phyloP scores from a whole-genome alignment of 2,113 vertebrate species.

The Notothenia rossii region DNA sequence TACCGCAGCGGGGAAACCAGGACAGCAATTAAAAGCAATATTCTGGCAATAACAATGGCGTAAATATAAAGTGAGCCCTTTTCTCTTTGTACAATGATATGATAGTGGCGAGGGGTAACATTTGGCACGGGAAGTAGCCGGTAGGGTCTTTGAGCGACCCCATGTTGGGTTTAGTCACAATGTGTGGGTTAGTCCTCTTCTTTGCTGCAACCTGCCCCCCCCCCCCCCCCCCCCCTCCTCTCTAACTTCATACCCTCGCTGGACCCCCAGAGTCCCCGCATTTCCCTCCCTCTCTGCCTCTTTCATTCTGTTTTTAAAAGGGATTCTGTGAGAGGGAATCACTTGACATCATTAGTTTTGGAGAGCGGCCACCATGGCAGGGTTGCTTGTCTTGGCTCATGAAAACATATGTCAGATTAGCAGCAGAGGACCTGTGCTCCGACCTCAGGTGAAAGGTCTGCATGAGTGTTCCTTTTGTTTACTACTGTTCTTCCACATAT shows the following conservation, averaged over 20 bases:
- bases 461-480: constrained; percentile 25
- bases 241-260: constrained; percentile 31
- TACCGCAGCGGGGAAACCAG: constrained; percentile 79
- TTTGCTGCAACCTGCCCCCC: constrained; percentile 42
- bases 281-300: constrained; percentile 55
- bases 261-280: constrained; percentile 47
- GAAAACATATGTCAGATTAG: constrained; percentile 84
- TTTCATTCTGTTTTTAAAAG: constrained; percentile 78
- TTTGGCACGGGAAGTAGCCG: constrained; percentile 71
- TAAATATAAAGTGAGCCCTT: constrained; percentile 84
- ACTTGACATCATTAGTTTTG: constrained; percentile 88
- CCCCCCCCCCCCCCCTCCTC: constrained; percentile 5
- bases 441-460: constrained; percentile 84
- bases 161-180: constrained; percentile 39
- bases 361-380: constrained; percentile 82
- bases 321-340: constrained; percentile 82
- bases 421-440: constrained; percentile 65
- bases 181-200: constrained; percentile 24
- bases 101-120: constrained; percentile 82
- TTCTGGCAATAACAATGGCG: constrained; percentile 81
- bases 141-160: constrained; percentile 54
- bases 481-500: constrained; percentile 14
- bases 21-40: constrained; percentile 88
- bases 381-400: constrained; percentile 82
- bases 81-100: constrained; percentile 85